phyloP scores from a whole-genome alignment of 2,888 invertebrate genomes.

The Gastracanthus pulcherrimus region DNA sequence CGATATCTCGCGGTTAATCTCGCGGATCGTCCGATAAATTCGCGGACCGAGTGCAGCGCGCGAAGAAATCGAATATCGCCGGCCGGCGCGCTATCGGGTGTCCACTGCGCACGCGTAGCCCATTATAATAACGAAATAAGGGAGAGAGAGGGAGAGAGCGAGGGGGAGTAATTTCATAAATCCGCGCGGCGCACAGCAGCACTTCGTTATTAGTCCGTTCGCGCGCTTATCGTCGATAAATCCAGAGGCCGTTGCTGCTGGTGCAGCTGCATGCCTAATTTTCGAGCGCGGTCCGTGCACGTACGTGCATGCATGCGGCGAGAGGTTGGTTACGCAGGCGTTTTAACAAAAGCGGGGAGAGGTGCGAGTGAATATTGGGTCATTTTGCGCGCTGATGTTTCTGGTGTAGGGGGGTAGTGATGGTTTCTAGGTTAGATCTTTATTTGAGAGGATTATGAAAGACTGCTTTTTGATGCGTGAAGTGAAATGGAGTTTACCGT shows the following conservation, averaged over 20 bases:
- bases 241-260: conserved; percentile 1
- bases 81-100: neutral
- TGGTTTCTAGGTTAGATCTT: too few relatives aligned
- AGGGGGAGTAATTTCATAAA: conserved; percentile 47
- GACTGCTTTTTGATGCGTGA: too few relatives aligned
- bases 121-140: conserved; percentile 32
- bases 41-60: neutral
- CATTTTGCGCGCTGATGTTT: too few relatives aligned
- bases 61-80: neutral
- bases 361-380: too few relatives aligned
- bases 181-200: neutral
- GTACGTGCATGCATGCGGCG: neutral
- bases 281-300: neutral
- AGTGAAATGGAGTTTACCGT: too few relatives aligned
- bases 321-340: too few relatives aligned
- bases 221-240: conserved; percentile 41
- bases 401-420: too few relatives aligned
- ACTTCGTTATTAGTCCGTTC: conserved; percentile 40
- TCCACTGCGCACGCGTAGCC: too few relatives aligned
- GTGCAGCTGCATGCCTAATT: conserved; percentile 2
- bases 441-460: too few relatives aligned
- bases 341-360: too few relatives aligned
- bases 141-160: neutral
- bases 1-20: neutral
- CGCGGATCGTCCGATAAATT: neutral